Conservation (phyloP, 2,797 vertebrate species). For the Danio kyathit region DNA sequence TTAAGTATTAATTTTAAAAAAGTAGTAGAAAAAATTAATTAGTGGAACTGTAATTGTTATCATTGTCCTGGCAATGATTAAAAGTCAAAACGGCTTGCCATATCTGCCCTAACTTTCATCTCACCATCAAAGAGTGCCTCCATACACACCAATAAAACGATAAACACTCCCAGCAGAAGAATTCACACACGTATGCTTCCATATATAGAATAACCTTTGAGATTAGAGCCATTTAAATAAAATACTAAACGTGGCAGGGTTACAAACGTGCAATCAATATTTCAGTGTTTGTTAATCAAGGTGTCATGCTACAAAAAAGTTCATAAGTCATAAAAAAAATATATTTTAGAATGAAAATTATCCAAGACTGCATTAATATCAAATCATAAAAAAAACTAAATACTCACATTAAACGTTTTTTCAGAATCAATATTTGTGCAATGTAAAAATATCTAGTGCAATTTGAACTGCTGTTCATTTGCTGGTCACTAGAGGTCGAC, state of each 20-base stretch:
- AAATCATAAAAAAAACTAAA: not conserved
- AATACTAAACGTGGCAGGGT: not conserved
- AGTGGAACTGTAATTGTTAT: no score
- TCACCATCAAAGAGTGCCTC: conserved; percentile 3
- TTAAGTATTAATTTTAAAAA: no score
- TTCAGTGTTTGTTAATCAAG: not conserved
- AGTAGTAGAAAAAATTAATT: no score
- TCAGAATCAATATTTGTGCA: not conserved
- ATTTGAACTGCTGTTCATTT: not conserved
- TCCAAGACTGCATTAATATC: not conserved
- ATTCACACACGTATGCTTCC: not conserved
- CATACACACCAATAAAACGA: not conserved
- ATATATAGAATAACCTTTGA: not conserved
- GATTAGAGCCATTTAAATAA: not conserved
- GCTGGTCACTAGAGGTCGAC: not conserved
- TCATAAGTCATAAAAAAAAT: no score
- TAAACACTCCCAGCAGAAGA: conserved; percentile 1
- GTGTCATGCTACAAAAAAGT: not conserved
- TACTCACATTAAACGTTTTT: not conserved
- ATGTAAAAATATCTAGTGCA: not conserved
- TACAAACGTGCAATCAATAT: not conserved
- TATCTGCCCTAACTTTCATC: conserved; percentile 4
- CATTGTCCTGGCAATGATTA: no score
- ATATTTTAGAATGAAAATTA: no score
- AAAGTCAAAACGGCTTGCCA: no score